Base-by-base conservation (phyloP, 2,797 vertebrate species). In the Falco naumanni region DNA sequence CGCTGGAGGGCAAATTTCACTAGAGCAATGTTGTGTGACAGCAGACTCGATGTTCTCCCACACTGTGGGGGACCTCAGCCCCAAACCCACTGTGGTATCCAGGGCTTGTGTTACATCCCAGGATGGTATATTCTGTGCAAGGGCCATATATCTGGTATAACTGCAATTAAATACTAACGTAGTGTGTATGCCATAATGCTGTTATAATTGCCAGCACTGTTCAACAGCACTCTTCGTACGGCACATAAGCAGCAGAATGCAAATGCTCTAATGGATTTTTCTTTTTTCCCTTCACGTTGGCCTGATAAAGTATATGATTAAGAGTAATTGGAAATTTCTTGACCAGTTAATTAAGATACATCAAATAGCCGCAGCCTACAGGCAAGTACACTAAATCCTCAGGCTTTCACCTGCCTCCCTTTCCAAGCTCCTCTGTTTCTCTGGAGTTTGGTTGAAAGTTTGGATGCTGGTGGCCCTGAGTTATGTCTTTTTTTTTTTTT, bases 11-110 rank as follows among this genome's bases (percentile, higher is more conserved):
- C 69, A 84, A 91, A 88, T 96, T 95, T 89, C 91, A 22, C 43
- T 37, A 19, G 47, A 47, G 87, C 87, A 97, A 50, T 76, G 92
- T 86, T 96, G 91, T 94, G 89, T 95, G 90, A 92, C 89, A 56
- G 6, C 8, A 14, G n/a, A 41, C 22, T 79, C 79, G 45, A 77
- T 87, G 84, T 84, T 97, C 78, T 83, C 50, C 41, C 60, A 48
- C 24, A 18, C 21, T 65, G 78, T 43, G 61, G 61, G 61, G 61
- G 69, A 77, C 59, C 89, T 89, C 65, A 68, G 53, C 21, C 59
- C 56, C 71, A 51, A 74, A 85, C 53, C 34, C 8, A 16, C 22
- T 86, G 76, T 28, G 84, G 72, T 81, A 91, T 10, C 57, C 57
- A 76, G 69, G 69, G 54, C n/a, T 92, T 16, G 43, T 47, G 50